phyloP scores from a whole-genome alignment of 1,140 invertebrate genomes.

The Andrena cerasifolii region DNA sequence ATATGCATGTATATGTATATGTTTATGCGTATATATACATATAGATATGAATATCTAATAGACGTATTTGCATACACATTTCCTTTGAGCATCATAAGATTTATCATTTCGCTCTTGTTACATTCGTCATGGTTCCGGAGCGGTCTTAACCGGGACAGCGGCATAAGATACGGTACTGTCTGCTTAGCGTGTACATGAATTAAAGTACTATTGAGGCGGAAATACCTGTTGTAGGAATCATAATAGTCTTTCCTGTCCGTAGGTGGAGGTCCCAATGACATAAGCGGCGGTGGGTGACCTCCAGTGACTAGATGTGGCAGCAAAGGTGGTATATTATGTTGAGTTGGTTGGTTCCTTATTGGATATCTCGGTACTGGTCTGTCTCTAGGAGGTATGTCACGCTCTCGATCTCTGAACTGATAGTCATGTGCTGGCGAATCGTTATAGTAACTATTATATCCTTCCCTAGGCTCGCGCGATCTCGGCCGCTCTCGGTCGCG shows the following conservation, averaged over 20 bases:
- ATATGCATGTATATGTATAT: conserved; percentile 26
- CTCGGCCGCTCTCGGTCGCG: conserved; percentile 76
- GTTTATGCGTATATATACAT: conserved; percentile 22
- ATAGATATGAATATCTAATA: conserved; percentile 1
- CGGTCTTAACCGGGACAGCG: conserved; percentile 55
- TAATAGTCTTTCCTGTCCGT: conserved; percentile 83
- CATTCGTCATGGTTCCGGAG: conserved; percentile 42
- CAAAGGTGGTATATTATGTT: conserved; percentile 74
- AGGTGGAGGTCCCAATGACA: conserved; percentile 78
- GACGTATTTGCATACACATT: conserved; percentile 23
- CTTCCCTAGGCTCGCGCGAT: conserved; percentile 74
- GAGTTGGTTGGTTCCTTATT: conserved; percentile 72
- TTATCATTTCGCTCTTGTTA: conserved; percentile 52
- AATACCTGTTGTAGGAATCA: conserved; percentile 84
- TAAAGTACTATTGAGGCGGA: conserved; percentile 81
- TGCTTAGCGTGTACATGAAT: conserved; percentile 79
- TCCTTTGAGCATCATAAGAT: conserved; percentile 22
- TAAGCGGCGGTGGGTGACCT: conserved; percentile 73
- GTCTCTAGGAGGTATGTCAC: conserved; percentile 74
- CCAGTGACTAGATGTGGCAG: conserved; percentile 69
- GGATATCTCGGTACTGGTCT: conserved; percentile 72
- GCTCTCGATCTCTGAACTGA: conserved; percentile 78
- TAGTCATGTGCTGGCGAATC: conserved; percentile 76
- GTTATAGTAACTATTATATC: conserved; percentile 77
- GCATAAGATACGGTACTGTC: conserved; percentile 61